Conservation (phyloP, 2,113 vertebrate species). For the Oryzias melastigma region DNA sequence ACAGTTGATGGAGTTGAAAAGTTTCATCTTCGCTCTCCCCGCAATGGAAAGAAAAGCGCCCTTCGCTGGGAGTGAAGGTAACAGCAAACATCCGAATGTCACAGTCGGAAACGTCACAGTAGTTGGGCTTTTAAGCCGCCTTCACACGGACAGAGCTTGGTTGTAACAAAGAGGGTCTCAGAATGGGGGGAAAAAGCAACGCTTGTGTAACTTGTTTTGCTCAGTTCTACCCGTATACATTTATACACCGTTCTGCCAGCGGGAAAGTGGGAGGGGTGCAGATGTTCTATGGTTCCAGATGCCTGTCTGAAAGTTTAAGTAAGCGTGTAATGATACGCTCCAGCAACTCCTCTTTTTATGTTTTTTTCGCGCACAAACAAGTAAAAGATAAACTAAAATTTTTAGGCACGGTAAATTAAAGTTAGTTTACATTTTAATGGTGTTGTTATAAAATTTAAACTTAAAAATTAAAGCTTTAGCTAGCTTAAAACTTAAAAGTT, state of each 20-base stretch:
- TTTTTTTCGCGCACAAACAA: neutral
- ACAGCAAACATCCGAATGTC: conserved; percentile 1
- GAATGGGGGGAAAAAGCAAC: conserved; percentile 19
- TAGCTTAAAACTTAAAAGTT: neutral
- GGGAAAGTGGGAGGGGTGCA: conserved; percentile 78
- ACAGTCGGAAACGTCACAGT: neutral
- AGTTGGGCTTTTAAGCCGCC: conserved; percentile 10
- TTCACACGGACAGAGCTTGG: neutral
- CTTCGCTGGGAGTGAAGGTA: conserved; percentile 70
- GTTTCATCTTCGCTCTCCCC: conserved; percentile 58
- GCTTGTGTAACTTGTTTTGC: conserved; percentile 77
- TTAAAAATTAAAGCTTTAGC: neutral
- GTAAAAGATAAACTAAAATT: too few species aligned
- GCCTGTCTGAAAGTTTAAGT: conserved; percentile 49
- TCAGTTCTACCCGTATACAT: conserved; percentile 21
- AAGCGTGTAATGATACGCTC: conserved; percentile 8
- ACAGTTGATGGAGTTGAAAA: conserved; percentile 71
- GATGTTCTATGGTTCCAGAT: conserved; percentile 77
- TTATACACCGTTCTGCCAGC: conserved; percentile 55
- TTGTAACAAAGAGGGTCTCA: neutral
- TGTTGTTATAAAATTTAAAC: too few species aligned
- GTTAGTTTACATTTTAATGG: neutral
- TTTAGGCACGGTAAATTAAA: too few species aligned
- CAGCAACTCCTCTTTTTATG: conserved; percentile 4
- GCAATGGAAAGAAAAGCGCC: conserved; percentile 69